phyloP scores from a whole-genome alignment of 2,888 invertebrate species.

The Tenthredo notha region DNA sequence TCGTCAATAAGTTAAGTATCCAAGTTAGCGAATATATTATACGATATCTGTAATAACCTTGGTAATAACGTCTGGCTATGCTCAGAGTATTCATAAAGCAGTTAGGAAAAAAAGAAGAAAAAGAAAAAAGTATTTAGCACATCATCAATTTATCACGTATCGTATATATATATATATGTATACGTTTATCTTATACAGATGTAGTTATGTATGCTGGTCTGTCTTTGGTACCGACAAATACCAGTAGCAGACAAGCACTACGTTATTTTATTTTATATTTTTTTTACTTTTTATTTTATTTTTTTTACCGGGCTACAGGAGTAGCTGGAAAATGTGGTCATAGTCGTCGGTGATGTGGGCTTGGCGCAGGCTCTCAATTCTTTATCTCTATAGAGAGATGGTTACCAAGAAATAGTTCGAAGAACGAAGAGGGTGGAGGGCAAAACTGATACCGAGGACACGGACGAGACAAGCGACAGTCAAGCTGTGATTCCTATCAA shows the following conservation, averaged over 20 bases:
- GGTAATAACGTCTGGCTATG: constrained; percentile 22
- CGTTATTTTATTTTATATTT: neutral
- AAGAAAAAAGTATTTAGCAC: constrained; percentile 21
- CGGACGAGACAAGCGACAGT: constrained; percentile 34
- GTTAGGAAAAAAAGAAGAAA: neutral
- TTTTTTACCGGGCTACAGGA: neutral
- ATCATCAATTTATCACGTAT: constrained; percentile 5
- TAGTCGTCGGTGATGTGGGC: neutral
- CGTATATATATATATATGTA: neutral
- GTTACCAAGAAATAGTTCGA: constrained; percentile 27
- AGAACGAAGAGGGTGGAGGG: constrained; percentile 27
- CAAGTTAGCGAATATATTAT: neutral
- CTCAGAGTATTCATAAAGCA: neutral
- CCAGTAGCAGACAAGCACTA: constrained; percentile 1
- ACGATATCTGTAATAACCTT: constrained; percentile 25
- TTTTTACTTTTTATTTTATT: neutral
- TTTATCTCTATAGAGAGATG: constrained; percentile 27
- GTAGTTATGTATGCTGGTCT: neutral
- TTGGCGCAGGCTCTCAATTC: neutral
- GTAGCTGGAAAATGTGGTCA: constrained; percentile 8
- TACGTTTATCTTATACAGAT: neutral
- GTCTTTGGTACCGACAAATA: neutral
- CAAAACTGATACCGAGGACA: constrained; percentile 43
- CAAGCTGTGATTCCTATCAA: constrained; percentile 43
- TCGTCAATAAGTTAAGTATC: constrained; percentile 6